Base-by-base conservation (phyloP, 1,140 invertebrate genomes). In the Drosophila repleta region DNA sequence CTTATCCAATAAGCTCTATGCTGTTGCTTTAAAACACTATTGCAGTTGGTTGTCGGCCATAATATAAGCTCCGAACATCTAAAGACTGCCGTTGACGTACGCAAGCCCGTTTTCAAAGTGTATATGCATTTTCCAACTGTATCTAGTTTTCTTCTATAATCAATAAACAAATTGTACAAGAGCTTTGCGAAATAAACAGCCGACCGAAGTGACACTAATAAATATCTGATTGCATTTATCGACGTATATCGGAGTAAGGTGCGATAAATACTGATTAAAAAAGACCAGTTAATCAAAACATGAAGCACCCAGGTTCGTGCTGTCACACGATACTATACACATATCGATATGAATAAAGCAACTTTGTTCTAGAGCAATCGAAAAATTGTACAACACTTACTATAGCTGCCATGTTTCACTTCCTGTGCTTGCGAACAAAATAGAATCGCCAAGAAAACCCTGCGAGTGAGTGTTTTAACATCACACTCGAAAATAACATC, bases 381-480 rank as follows among this genome's bases (percentile, higher is more conserved):
- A 24, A 66, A 64, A 57, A 52, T 71, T 71, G 20, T 71, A 66
- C 62, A 71, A 43, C 80, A 63, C 79, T 83, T 52, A 39, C 21
- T 26, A 51, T 76, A 69, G 81, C 82, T 87, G 82, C 79, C 83
- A 87, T 88, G 81, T 87, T 88, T 83, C 68, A 87, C 83, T 87
- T 87, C 83, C 83, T 74, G 81, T 85, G 77, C 79, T 83, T 82
- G 78, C 63, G 83, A 88, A 87, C 82, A 88, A 88, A 75, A 87
- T 82, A 87, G 45, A 85, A 85, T 85, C 82, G 70, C 67, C 74
- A 76, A 88, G 73, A 83, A 88, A 83, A 83, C 83, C 78, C 87
- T 90, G 90, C 85, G 90, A 91, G 90, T 91, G 90, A 91, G 81
- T 84, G 81, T 87, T 91, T 91, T 88, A 84, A 90, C 88, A 85